These are phyloP conservation scores for Himantopus leucocephalus DNA, from an alignment of 2,113 vertebrate species.

Conservation along the genomic window DNA sequence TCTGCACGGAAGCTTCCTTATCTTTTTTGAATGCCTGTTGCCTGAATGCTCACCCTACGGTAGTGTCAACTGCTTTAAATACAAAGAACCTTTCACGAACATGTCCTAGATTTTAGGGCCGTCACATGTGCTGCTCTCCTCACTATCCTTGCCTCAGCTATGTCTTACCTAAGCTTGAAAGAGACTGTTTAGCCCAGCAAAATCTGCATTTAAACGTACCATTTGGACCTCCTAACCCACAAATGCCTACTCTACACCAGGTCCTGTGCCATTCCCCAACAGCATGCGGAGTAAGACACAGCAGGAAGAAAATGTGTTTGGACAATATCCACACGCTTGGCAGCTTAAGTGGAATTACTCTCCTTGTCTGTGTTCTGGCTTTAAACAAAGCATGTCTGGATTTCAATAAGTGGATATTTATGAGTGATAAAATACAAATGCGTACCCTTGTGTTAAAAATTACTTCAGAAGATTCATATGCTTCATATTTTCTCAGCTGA, in stretches of 20 bases:
- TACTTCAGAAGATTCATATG: not conserved
- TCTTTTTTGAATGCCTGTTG: not conserved
- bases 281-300: not conserved
- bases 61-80: not conserved
- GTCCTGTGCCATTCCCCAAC: not conserved
- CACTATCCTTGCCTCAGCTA: not conserved
- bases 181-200: constrained; percentile 27
- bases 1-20: not conserved
- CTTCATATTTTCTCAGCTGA: not conserved
- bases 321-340: not conserved
- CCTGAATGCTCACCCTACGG: not conserved
- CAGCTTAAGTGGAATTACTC: constrained; percentile 22
- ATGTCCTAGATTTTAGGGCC: not conserved
- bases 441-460: not conserved
- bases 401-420: not conserved
- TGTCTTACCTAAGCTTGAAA: constrained; percentile 37
- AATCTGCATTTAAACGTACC: not conserved
- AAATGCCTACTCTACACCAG: constrained; percentile 24
- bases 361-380: not conserved
- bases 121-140: not conserved
- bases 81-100: not conserved
- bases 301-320: constrained; percentile 63
- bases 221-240: constrained; percentile 36
- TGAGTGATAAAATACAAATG: not conserved
- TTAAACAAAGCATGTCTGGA: not conserved